Evolutionary conservation across 2,797 vertebrate species (phyloP).

Genomic region (Hozukius guyotensis): DNA sequence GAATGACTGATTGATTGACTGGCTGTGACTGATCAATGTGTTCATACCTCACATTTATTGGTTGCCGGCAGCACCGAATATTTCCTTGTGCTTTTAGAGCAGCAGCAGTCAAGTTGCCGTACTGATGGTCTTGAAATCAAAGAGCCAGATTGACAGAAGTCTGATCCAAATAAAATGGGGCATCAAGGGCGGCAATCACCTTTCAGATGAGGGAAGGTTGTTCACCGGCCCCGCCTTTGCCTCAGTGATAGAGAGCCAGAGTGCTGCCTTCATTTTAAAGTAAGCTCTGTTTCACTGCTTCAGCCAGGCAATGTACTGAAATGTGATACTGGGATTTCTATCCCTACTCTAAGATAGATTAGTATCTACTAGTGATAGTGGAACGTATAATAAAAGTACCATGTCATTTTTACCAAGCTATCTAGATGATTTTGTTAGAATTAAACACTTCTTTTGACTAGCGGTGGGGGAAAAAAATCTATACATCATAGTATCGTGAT

Average conservation of each 20-base stretch:
- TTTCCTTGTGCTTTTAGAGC: slow-evolving; percentile 17
- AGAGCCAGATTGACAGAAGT: slow-evolving; percentile 27
- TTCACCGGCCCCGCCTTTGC: neutral
- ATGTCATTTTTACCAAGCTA: neutral
- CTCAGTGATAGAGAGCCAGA: neutral
- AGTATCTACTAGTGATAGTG: neutral
- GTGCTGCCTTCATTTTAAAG: neutral
- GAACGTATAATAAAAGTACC: neutral
- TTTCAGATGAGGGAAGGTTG: neutral
- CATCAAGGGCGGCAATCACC: slow-evolving; percentile 7
- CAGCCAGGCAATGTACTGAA: neutral
- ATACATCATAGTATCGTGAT: too few species aligned
- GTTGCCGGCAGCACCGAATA: slow-evolving; percentile 23
- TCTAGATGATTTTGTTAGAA: neutral
- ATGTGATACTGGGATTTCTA: neutral
- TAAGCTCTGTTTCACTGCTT: neutral
- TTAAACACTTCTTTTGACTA: neutral
- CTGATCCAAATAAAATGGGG: slow-evolving; percentile 18
- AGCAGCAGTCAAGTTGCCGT: slow-evolving; percentile 11
- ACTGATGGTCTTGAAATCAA: slow-evolving; percentile 35
- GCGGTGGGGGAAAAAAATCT: too few species aligned
- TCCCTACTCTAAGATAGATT: neutral
- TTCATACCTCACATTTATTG: slow-evolving; percentile 29
- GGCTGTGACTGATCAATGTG: slow-evolving; percentile 37
- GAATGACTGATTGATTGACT: slow-evolving; percentile 34